Evolutionary conservation across 2,888 invertebrate genomes (phyloP).

Genomic region (Ctenicera cuprea): DNA sequence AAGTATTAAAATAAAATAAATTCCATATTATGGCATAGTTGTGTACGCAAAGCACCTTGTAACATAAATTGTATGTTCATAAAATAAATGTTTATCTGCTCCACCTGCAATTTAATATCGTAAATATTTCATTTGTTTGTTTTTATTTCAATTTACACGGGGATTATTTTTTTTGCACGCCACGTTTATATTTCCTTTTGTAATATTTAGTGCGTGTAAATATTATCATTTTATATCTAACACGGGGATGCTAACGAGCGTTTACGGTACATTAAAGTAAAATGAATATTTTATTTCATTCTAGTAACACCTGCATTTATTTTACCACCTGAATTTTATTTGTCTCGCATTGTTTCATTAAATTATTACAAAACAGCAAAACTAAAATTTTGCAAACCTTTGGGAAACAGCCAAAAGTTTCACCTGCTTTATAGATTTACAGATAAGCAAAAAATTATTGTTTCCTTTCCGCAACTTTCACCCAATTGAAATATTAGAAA

Average conservation of each 20-base stretch:
- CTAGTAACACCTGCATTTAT: constrained; percentile 55
- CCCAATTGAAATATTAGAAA: neutral
- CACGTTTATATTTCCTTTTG: constrained; percentile 56
- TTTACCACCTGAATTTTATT: constrained; percentile 39
- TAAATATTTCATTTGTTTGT: constrained; percentile 66
- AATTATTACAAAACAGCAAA: neutral
- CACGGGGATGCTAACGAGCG: constrained; percentile 57
- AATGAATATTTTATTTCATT: constrained; percentile 52
- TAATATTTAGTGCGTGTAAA: constrained; percentile 61
- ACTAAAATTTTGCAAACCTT: neutral
- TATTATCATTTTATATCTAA: constrained; percentile 63
- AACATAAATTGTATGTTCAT: constrained; percentile 55
- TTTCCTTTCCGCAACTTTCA: neutral
- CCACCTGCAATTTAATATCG: constrained; percentile 66
- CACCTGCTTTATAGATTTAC: neutral
- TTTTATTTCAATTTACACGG: constrained; percentile 61
- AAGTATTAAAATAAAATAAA: constrained; percentile 51
- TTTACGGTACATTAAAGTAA: constrained; percentile 55
- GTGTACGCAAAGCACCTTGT: constrained; percentile 53
- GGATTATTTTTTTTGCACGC: constrained; percentile 59
- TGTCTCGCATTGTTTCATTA: neutral
- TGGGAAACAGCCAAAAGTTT: neutral
- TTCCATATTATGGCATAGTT: constrained; percentile 48
- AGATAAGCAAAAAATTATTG: neutral
- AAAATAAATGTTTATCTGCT: constrained; percentile 63